Conservation (phyloP, 2,113 vertebrate genomes). For the Ptyas mucosa region DNA sequence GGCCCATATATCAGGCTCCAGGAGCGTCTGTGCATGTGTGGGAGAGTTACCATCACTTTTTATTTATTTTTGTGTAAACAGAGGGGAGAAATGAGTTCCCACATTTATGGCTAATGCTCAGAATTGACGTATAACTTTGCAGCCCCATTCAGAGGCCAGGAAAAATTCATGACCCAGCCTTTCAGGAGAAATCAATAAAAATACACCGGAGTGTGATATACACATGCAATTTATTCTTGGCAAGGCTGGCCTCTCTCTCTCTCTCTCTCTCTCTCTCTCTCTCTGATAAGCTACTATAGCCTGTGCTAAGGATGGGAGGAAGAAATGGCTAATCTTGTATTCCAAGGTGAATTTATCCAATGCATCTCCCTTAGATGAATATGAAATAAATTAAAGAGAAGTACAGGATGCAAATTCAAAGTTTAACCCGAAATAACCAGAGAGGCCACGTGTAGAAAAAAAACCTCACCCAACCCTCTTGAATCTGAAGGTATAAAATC, state of each 20-base stretch:
- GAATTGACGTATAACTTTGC: slow-evolving; percentile 47
- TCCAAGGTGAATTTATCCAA: background rate
- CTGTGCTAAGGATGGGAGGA: background rate
- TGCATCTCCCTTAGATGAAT: background rate
- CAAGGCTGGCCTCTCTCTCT: slow-evolving; percentile 25
- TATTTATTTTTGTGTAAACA: background rate
- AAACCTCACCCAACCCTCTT: background rate
- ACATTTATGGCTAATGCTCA: slow-evolving; percentile 40
- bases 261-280: slow-evolving; percentile 6
- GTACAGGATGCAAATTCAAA: background rate
- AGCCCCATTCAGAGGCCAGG: slow-evolving; percentile 46
- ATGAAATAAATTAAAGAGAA: background rate
- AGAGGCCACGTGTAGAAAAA: background rate
- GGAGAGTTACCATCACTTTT: slow-evolving; percentile 28
- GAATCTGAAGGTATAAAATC: background rate
- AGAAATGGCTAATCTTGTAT: background rate
- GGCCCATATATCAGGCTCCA: slow-evolving; percentile 2
- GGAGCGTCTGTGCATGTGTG: rapidly evolving
- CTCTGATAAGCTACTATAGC: background rate
- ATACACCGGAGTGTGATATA: slow-evolving; percentile 56
- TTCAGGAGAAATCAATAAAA: slow-evolving; percentile 62
- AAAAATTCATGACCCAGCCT: slow-evolving; percentile 60
- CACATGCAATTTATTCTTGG: slow-evolving; percentile 43
- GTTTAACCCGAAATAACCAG: background rate
- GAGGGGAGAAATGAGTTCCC: slow-evolving; percentile 33